Evolutionary conservation across 2,797 vertebrate genomes (phyloP), one percentile per base, ranked within the genome.

Genomic region (Pangasius sanitwongsei): DNA sequence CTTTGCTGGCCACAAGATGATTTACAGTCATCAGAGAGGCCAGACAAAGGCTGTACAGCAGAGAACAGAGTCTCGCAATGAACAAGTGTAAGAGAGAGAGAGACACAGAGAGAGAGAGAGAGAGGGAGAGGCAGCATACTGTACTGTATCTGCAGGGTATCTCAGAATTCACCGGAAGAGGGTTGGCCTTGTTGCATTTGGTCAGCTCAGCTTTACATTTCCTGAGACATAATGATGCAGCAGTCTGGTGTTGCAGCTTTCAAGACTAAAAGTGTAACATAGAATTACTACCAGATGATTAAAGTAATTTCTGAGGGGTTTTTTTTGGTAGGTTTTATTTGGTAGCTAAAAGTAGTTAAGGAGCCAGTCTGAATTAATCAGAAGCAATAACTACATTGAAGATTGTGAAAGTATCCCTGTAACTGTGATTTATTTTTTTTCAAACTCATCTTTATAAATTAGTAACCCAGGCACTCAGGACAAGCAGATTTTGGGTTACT

Each of bases 1-100:
- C 88, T 92, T 91, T 91, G 90, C 92, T 61, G 90, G 89, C 90
- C 92, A 89, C 94, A 90, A 91, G 94, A 93, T 95, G 93, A 95
- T 96, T 95, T 95, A 93, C 93, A 93, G 95, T 92, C 93, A 91
- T 94, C 90, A 90, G 88, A 90, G 78, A 86, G 87, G 63, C 87
- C 67, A 89, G 81, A 90, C 88, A 91, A 89, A 92, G 87, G 53
- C 77, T 85, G 86, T 77, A 78, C 34, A 59, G 75, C 78, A 61
- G 37, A 90, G 91, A 85, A 80, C 67, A 86, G 85, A 91, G 87
- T 87, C 61, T 63, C 61, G 87, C 77, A 85, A 75, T 25, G 85
- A 61, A 78, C 48, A 53, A 81, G 70, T 25, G 41, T 16, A 12
- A 86, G 83, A 86, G 86, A 77, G 28, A 83, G n/a, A 83, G 78